phyloP scores from a whole-genome alignment of 2,113 vertebrate genomes.

The Lepisosteus oculatus region DNA sequence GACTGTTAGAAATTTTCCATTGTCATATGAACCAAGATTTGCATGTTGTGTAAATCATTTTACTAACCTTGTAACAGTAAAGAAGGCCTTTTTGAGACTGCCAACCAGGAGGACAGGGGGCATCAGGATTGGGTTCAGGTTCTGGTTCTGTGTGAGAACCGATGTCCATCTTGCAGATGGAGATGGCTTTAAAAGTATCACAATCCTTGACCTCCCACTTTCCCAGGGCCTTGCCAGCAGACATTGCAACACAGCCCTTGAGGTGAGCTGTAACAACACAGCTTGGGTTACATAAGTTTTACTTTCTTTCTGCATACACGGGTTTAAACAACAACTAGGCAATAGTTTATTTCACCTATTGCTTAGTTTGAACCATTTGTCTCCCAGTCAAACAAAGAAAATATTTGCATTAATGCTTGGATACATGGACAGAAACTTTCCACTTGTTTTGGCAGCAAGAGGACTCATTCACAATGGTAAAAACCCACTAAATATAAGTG shows the following conservation, averaged over 20 bases:
- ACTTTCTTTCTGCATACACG: neutral
- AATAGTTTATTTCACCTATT: too few relatives aligned
- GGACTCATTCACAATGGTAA: too few relatives aligned
- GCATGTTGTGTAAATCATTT: neutral
- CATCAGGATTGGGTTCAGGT: conserved; percentile 56
- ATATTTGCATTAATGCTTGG: too few relatives aligned
- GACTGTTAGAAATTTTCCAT: too few relatives aligned
- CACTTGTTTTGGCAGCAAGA: too few relatives aligned
- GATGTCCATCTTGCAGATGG: conserved; percentile 79
- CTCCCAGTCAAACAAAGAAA: too few relatives aligned
- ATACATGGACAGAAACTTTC: too few relatives aligned
- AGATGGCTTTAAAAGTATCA: conserved; percentile 76
- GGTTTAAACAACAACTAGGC: neutral
- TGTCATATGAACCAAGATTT: too few relatives aligned
- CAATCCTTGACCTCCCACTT: conserved; percentile 87
- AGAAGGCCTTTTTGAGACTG: conserved; percentile 45
- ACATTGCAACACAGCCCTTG: conserved; percentile 80
- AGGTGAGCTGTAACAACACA: conserved; percentile 36
- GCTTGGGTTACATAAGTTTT: neutral
- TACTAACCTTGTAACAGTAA: conserved; percentile 89
- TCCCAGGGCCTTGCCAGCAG: conserved; percentile 71
- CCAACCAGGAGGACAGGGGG: conserved; percentile 83
- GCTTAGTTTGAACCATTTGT: too few relatives aligned
- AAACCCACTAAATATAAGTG: too few relatives aligned
- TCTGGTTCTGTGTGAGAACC: conserved; percentile 49